Evolutionary conservation across 2,888 invertebrate genomes (phyloP).

Genomic region (Colostygia pectinataria): DNA sequence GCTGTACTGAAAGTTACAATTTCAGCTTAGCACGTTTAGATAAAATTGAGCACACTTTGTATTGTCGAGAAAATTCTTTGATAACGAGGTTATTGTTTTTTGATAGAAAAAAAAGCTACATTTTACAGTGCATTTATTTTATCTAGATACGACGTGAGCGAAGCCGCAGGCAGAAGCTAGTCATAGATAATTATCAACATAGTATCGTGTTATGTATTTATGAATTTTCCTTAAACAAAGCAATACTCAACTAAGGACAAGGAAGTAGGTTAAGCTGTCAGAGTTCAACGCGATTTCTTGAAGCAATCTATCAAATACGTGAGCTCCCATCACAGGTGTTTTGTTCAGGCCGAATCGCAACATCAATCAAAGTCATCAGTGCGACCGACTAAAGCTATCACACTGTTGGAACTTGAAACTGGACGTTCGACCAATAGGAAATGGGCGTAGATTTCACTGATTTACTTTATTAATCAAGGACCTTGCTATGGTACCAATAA

Average conservation of each 20-base stretch:
- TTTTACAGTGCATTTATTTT: no score
- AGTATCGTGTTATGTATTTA: constrained; percentile 6
- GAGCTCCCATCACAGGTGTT: constrained; percentile 14
- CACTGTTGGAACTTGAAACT: neutral
- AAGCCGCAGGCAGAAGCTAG: no score
- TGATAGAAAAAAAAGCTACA: no score
- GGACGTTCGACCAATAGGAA: no score
- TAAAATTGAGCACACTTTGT: no score
- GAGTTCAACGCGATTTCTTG: constrained; percentile 12
- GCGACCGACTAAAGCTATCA: constrained; percentile 5
- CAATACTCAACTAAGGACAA: constrained; percentile 7
- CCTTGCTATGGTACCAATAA: no score
- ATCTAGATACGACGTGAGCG: constrained; percentile 6
- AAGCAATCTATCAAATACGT: constrained; percentile 19
- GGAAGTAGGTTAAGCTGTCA: constrained; percentile 12
- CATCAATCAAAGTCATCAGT: constrained; percentile 21
- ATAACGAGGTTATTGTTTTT: no score
- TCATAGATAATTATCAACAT: no score
- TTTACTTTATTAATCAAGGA: no score
- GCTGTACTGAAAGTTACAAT: no score
- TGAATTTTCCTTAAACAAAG: constrained; percentile 4
- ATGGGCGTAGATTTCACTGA: neutral
- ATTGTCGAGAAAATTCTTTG: no score
- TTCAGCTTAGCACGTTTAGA: no score
- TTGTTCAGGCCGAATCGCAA: constrained; percentile 8